These are phyloP conservation scores for Budorcas taxicolor DNA, from an alignment of 2,113 vertebrate genomes.

Conservation along the genomic window DNA sequence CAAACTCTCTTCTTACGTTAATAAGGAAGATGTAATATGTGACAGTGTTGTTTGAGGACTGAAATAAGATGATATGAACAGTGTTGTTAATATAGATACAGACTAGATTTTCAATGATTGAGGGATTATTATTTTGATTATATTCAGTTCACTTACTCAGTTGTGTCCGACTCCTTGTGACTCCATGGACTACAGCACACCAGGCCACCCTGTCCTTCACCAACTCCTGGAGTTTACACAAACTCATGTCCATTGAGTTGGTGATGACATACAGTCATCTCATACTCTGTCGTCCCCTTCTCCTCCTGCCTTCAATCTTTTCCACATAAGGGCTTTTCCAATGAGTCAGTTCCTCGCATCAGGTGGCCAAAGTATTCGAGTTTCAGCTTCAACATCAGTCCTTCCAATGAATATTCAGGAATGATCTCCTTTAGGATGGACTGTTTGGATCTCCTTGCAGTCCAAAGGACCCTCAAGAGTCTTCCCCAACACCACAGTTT, in stretches of 20 bases:
- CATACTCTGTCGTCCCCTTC: background rate
- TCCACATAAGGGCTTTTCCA: background rate
- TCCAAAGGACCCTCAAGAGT: background rate
- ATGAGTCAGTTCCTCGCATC: background rate
- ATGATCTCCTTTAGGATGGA: background rate
- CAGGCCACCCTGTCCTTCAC: background rate
- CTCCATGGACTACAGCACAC: accelerated
- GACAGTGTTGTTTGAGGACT: background rate
- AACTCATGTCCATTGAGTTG: background rate
- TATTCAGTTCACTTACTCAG: background rate
- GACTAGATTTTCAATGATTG: background rate
- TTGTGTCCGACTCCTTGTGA: accelerated
- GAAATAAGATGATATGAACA: background rate
- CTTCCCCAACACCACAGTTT: background rate
- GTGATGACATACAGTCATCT: background rate
- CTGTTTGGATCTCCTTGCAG: background rate
- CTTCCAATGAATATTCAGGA: background rate
- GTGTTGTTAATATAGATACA: background rate
- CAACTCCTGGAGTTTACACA: background rate
- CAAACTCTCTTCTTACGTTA: background rate
- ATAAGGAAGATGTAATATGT: background rate
- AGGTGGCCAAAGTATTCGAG: background rate
- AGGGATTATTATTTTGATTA: background rate
- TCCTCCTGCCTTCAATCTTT: background rate
- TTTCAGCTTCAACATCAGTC: background rate